Evolutionary conservation across 2,888 invertebrate genomes (phyloP), one percentile per base, ranked within the genome.

Genomic region (Cantharis rufa): DNA sequence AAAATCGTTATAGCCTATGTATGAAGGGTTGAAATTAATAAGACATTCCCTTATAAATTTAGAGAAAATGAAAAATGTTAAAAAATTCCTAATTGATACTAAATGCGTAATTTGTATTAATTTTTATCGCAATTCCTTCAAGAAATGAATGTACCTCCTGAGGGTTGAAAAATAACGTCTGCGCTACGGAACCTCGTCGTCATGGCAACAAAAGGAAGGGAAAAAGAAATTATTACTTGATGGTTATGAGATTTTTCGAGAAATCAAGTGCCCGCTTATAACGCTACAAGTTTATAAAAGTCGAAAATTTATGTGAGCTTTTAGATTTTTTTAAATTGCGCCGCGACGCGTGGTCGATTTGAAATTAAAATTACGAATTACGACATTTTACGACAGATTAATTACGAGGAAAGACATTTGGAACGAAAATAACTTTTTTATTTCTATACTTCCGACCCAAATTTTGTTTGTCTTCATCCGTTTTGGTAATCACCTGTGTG

Each of bases 221-320:
- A 79, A 79, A 85, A 85, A 84, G 81, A 84, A 86, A 86, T 86
- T 86, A 87, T 87, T 86, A 86, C 86, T 86, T 86, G 86, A 87
- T 87, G 86, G 86, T 87, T 87, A 87, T 86, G 86, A 86, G 86
- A 84, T 82, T 86, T 86, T 84, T 82, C 80, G 80, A 72, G 74
- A 72, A 75, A 78, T 66, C 62, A 78, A 75, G 78, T 78, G 71
- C 71, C 69, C 63, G 71, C 76, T 72, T 75, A 72, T n/a, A 7
- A n/a, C 7, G 48, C 66, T 61, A 75, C 66, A 71, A 75, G 78
- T 75, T 72, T 72, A 70, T 74, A 77, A 74, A 77, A 74, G 21
- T 18, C 10, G 4, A 21, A 66, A 66, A 24, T 66, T 66, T 66
- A 66, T 66, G 15, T 24, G 18, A n/a, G 18, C 24, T 21, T n/a